Conservation (phyloP, 2,113 vertebrate genomes). For the Lagopus muta region DNA sequence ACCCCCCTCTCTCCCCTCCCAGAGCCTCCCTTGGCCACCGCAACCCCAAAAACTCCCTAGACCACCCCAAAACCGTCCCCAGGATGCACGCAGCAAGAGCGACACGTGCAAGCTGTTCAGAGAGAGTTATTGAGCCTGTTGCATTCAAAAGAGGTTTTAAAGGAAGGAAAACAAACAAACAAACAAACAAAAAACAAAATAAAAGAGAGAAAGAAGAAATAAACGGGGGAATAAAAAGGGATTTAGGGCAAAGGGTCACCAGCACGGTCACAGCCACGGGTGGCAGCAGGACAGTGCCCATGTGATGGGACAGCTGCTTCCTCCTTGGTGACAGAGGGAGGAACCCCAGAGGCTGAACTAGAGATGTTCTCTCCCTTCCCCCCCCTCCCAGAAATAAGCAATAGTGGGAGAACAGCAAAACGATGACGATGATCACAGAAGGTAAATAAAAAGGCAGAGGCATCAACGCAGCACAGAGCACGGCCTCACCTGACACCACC, state of each 20-base stretch:
- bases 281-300: not conserved
- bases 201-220: no score
- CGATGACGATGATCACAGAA: no score
- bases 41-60: accelerated
- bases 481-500: accelerated
- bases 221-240: accelerated
- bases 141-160: accelerated
- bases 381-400: not conserved
- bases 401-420: no score
- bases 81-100: accelerated
- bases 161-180: not conserved
- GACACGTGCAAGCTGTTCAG: not conserved
- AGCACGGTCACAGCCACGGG: not conserved
- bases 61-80: accelerated
- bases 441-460: not conserved
- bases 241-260: not conserved
- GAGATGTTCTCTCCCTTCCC: no score
- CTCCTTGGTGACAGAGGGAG: accelerated
- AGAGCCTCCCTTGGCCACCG: not conserved
- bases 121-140: accelerated
- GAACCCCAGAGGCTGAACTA: accelerated
- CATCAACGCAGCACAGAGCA: accelerated
- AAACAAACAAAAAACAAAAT: not conserved
- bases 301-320: not conserved
- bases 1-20: not conserved